Conservation (phyloP, 2,113 vertebrate genomes). For the Girardinichthys multiradiatus region DNA sequence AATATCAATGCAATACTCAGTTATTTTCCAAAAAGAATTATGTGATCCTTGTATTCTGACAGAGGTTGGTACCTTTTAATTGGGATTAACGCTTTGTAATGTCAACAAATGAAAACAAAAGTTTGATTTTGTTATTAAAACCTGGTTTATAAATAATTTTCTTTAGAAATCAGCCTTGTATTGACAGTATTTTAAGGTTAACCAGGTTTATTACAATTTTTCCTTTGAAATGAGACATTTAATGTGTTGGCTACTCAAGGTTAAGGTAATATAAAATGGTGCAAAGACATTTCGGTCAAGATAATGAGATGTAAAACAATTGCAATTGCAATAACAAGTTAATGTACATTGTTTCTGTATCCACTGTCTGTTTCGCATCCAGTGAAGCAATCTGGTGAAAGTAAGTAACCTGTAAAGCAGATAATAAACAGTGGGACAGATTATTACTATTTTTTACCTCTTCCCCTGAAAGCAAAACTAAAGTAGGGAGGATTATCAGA, state of each 20-base stretch:
- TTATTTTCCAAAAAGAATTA: conserved; percentile 21
- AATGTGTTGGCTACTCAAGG: conserved; percentile 7
- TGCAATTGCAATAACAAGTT: conserved; percentile 1
- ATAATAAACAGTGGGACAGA: too few species aligned
- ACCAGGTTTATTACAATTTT: not conserved
- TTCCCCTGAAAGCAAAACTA: conserved; percentile 13
- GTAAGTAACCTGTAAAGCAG: not conserved
- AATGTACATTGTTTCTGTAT: not conserved
- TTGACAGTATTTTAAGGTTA: not conserved
- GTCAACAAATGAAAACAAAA: not conserved
- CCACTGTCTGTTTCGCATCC: not conserved
- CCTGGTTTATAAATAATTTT: not conserved
- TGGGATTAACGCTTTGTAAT: conserved; percentile 11
- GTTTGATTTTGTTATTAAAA: not conserved
- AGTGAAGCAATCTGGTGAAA: not conserved
- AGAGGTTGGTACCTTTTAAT: conserved; percentile 51
- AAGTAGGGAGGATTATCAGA: not conserved
- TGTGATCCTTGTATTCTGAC: conserved; percentile 19
- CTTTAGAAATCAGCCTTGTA: conserved; percentile 5
- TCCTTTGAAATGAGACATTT: not conserved
- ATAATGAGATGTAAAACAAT: not conserved
- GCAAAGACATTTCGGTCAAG: conserved; percentile 32
- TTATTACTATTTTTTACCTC: not conserved
- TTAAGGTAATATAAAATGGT: conserved; percentile 36
- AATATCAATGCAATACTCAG: conserved; percentile 28